Conservation (phyloP, 2,888 invertebrate species). For the Metellina segmentata region DNA sequence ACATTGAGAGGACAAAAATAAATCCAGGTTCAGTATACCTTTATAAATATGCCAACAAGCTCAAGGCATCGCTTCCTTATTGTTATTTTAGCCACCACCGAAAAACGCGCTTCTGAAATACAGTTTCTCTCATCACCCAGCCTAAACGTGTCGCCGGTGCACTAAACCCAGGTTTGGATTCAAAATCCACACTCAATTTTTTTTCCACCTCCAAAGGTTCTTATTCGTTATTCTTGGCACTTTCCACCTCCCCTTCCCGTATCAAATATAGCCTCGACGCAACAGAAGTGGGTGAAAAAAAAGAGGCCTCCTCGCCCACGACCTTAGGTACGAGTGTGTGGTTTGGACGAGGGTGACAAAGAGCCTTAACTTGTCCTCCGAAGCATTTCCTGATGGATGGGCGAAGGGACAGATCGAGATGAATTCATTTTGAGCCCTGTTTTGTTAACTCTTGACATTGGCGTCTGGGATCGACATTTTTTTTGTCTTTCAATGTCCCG, state of each 20-base stretch:
- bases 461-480: slow-evolving; percentile 4
- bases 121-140: background rate
- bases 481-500: slow-evolving; percentile 3
- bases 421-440: slow-evolving; percentile 50
- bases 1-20: no score
- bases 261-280: slow-evolving; percentile 22
- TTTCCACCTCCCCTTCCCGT: slow-evolving; percentile 18
- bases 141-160: background rate
- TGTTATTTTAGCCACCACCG: background rate
- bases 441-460: slow-evolving; percentile 60
- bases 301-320: slow-evolving; percentile 26
- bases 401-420: slow-evolving; percentile 37
- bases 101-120: background rate
- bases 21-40: no score
- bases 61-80: background rate
- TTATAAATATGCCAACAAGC: no score
- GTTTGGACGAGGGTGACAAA: slow-evolving; percentile 12
- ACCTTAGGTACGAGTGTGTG: slow-evolving; percentile 29
- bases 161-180: background rate
- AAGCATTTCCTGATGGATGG: slow-evolving; percentile 38
- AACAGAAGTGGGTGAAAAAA: background rate
- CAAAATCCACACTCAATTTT: background rate
- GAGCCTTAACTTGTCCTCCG: background rate
- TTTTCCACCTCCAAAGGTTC: slow-evolving; percentile 3
- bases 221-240: slow-evolving; percentile 30